These are phyloP conservation scores for Lepidothrix coronata DNA, from an alignment of 2,113 vertebrate species.

Conservation along the genomic window DNA sequence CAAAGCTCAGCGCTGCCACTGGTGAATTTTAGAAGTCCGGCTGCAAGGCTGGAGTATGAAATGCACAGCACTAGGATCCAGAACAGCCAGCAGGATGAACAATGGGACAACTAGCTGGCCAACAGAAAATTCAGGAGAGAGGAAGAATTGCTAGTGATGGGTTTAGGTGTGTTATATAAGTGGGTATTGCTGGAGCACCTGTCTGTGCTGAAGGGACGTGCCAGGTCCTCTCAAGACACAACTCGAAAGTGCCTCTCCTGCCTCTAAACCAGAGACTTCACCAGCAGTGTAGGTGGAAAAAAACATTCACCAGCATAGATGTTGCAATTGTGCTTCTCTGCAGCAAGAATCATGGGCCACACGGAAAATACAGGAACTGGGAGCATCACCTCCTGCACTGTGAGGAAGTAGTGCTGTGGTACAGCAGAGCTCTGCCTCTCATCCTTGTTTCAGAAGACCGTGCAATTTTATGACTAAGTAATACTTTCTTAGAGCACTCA, in stretches of 20 bases:
- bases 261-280: not conserved
- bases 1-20: fast-evolving
- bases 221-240: fast-evolving
- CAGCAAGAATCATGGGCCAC: not conserved
- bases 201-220: not conserved
- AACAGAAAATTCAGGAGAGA: not conserved
- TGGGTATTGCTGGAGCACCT: not conserved
- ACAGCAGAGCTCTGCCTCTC: not conserved
- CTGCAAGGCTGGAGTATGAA: not conserved
- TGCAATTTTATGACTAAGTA: not conserved
- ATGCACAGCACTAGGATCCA: not conserved
- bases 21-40: not conserved
- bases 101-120: not conserved
- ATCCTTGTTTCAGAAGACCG: not conserved
- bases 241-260: fast-evolving
- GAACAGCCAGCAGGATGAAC: not conserved
- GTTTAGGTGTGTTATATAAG: not conserved
- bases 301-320: not conserved
- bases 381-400: not conserved
- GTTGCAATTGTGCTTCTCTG: not conserved
- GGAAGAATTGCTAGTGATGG: not conserved
- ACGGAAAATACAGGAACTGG: not conserved
- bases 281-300: not conserved
- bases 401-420: not conserved
- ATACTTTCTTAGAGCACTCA: not conserved